Evolutionary conservation across 2,113 vertebrate species (phyloP), one percentile per base, ranked within the genome.

Genomic region (Centrocercus urophasianus): DNA sequence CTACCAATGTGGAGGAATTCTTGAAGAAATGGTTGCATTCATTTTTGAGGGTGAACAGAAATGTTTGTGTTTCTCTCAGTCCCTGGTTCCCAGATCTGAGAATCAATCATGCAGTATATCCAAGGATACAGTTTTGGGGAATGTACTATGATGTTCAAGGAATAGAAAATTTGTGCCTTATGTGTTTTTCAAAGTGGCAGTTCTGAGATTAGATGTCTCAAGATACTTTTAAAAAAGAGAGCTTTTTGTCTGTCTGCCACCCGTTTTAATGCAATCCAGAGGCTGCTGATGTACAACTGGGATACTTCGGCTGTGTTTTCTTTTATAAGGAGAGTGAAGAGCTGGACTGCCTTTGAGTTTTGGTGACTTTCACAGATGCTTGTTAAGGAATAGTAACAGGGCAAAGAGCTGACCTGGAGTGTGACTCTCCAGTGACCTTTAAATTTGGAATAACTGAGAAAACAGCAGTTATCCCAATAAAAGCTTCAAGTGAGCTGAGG

Each of bases 341-440:
- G 45, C 10, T 78, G 27, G 20, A 9, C n/a, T 90, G 34, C 50
- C 85, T 64, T 47, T 65, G 38, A 27, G 5, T 59, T 83, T 67
- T 54, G 79, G 61, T 95, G 80, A 52, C 69, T 95, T 95, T 94
- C 85, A 90, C 57, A 94, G 48, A 59, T 78, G 48, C 83, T 91
- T 10, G 0, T 91, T 95, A 65, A 15, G 0, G 2, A 79, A 57
- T 16, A 83, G 81, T 20, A 81, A 72, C 22, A 74, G 43, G 43
- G 48, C 8, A 40, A 74, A 48, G 48, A 43, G 48, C 47, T 91
- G 89, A 88, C 89, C 85, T 90, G 65, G 30, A 88, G 70, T 21
- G 91, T 93, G 90, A 84, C 73, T 94, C 61, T 93, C 30, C 91
- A 75, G 47, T 95, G 95, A 95, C 91, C 91, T 88, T 89, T 73